Evolutionary conservation across 2,797 vertebrate species (phyloP), one percentile per base, ranked within the genome.

Genomic region (Mus caroli): DNA sequence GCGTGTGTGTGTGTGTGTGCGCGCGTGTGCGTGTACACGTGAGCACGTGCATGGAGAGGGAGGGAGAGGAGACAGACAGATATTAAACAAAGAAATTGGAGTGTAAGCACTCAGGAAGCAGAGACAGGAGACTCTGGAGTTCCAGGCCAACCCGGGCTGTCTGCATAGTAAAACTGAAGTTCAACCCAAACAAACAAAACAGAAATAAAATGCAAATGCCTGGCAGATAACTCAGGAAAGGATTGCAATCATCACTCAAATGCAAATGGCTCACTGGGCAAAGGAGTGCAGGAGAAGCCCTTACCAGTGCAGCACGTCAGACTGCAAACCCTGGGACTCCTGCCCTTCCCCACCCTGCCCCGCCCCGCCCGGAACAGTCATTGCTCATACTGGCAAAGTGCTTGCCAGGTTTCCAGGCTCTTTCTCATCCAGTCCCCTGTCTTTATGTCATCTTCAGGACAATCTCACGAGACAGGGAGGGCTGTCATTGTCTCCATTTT

Each of bases 401-500:
- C 20, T 85, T 95, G 75, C 60, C 90, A 64, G 71, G 64, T 91
- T 90, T 88, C 54, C 20, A 26, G 73, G 52, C 52, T 50, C 46
- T 78, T 67, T 93, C 20, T 73, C 43, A 54, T 26, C 60, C 40
- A 15, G 43, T 82, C 34, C 94, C 78, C 31, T 56, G 67, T n/a
- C 13, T 88, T 40, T 92, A 1, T 54, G 56, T 31, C 83, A 60
- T 80, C 60, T 43, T 94, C 80, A 83, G 7, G 13, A 90, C 60
- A 88, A 34, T 86, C 69, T 82, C 71, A 6, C 9, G 37, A 88
- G n/a, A 78, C 60, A 24, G 24, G 90, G 67, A 86, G 52, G n/a
- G 54, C 64, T 93, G 87, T 88, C 76, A 80, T 28, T 93, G 28
- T 85, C 62, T 91, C 90, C 79, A 69, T 88, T 91, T 91, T 92